Evolutionary conservation across 2,888 invertebrate species (phyloP).

Genomic region (Lepidochitona cinerea): DNA sequence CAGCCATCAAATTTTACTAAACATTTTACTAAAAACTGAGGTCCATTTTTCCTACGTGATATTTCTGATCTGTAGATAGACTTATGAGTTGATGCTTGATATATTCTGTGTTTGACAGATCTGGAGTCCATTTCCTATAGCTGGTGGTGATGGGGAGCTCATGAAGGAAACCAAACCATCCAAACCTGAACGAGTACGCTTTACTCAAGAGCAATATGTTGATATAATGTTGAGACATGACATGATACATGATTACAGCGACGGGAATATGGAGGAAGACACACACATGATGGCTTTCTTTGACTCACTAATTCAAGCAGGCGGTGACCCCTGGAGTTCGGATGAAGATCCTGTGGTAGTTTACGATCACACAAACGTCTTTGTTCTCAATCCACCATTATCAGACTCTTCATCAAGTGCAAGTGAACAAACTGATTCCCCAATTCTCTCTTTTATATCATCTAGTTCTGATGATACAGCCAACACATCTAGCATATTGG

Average conservation of each 20-base stretch:
- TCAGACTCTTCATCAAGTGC: neutral
- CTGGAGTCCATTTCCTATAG: conserved; percentile 85
- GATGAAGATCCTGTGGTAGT: conserved; percentile 41
- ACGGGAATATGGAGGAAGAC: conserved; percentile 90
- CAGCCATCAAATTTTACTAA: too few species aligned
- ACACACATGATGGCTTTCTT: conserved; percentile 98
- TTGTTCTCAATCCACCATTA: neutral
- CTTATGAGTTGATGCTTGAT: too few species aligned
- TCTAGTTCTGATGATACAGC: neutral
- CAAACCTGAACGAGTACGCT: conserved; percentile 59
- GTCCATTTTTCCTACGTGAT: too few species aligned
- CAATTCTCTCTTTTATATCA: neutral
- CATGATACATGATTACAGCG: conserved; percentile 85
- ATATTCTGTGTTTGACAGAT: too few species aligned
- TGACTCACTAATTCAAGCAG: conserved; percentile 91
- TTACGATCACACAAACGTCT: too few species aligned
- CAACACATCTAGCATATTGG: neutral
- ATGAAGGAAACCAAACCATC: conserved; percentile 10
- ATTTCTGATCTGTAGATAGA: too few species aligned
- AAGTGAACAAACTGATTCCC: neutral
- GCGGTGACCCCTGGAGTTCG: conserved; percentile 79
- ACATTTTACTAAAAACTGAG: too few species aligned
- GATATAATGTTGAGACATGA: conserved; percentile 85
- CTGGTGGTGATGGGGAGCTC: conserved; percentile 63
- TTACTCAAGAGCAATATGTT: conserved; percentile 81